A percentile compares a stretch with the other conserved stretches of the same genome.
phyloP scores from a whole-genome alignment of 2,113 vertebrate species.

The Thalassoma bifasciatum region DNA sequence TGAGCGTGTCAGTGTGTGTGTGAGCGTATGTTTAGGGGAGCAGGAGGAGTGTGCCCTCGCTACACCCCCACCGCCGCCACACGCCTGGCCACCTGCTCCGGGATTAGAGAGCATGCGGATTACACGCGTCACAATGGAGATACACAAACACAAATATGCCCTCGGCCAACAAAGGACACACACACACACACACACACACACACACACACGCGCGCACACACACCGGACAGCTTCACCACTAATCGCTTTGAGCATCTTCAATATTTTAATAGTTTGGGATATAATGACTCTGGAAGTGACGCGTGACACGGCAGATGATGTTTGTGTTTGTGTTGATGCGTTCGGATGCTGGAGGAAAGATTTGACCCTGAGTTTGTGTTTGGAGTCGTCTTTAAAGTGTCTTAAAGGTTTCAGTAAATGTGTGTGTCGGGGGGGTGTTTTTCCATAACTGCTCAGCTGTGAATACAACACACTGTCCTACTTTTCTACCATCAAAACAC shows the following conservation, averaged over 20 bases:
- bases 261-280: slow-evolving; percentile 48
- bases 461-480: slow-evolving; percentile 64
- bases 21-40: slow-evolving; percentile 59
- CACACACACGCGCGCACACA: slow-evolving; percentile 42
- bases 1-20: slow-evolving; percentile 32
- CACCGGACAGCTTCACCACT: slow-evolving; percentile 31
- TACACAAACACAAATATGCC: slow-evolving; percentile 79
- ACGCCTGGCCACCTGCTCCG: slow-evolving; percentile 83
- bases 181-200: slow-evolving; percentile 34
- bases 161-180: slow-evolving; percentile 67
- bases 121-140: slow-evolving; percentile 83
- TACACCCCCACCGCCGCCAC: slow-evolving; percentile 73
- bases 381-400: background rate
- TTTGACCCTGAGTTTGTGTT: background rate
- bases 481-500: slow-evolving; percentile 58
- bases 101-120: slow-evolving; percentile 83
- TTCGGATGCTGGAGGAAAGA: background rate
- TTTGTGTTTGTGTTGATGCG: background rate
- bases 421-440: slow-evolving; percentile 22
- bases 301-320: background rate
- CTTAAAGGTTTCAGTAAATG: background rate
- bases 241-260: slow-evolving; percentile 64
- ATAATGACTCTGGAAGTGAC: slow-evolving; percentile 1
- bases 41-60: slow-evolving; percentile 67
- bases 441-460: background rate